Evolutionary conservation across 1,140 invertebrate genomes (phyloP), one percentile per base, ranked within the genome.

Genomic region (Chrysopa pallens): DNA sequence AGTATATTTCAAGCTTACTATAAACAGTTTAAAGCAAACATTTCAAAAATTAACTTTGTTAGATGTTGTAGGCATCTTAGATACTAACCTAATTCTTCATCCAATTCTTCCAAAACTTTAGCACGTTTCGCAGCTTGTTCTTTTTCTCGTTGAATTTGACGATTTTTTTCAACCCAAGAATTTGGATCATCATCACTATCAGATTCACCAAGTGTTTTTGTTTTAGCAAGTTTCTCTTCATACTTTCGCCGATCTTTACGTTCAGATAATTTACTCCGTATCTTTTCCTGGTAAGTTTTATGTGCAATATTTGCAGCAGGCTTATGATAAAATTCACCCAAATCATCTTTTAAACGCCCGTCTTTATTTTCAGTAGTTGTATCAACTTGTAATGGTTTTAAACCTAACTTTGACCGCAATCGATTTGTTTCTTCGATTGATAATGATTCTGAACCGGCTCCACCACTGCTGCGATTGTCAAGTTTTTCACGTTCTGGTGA

Each of bases 371-470:
- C 58, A 49, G 59, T 64, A 45, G 50, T 60, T 38, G 51, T 52
- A 41, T 69, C 66, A 6, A 88, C 63, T 54, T 94, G 80, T 1
- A 98, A 63, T 6, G 93, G 94, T 58, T 94, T 94, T 2, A 98
- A 64, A 3, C 93, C 93, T 11, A 98, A 69, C 57, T 95, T 92
- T 6, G 86, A 85, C 55, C 93, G 68, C 1, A 97, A 59, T 53
- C 81, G 84, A 62, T 96, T 95, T 12, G 90, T 93, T 58, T 93
- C 89, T 51, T 87, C 81, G 51, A 94, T 80, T 4, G 86, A 90
- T 3, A 93, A 61, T 38, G 72, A 76, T 38, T 73, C 69, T 36
- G 67, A 63, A 4, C 67, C 59, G 1, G 60, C 55, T 15, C 67
- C 64, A 29, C 63, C 46, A 36, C 28, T 38, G 45, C 52, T 52